These are phyloP conservation scores for Dugesia japonica DNA, from an alignment of 2,888 invertebrate species.

Conservation along the genomic window DNA sequence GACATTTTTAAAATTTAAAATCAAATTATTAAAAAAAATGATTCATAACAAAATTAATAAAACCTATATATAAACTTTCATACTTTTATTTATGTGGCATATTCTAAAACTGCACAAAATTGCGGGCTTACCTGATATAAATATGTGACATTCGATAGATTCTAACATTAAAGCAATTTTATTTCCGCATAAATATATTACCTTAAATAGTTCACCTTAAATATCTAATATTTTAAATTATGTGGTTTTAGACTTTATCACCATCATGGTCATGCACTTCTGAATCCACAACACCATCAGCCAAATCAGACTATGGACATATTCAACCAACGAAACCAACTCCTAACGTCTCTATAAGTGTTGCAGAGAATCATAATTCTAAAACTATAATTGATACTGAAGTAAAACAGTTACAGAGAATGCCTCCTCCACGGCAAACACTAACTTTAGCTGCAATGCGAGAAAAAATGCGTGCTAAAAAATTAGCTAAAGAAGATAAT, in stretches of 20 bases:
- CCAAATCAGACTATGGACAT: conserved; percentile 1
- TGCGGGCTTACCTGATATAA: too few relatives aligned
- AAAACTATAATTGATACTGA: background rate
- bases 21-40: too few relatives aligned
- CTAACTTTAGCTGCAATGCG: conserved; percentile 25
- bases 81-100: too few relatives aligned
- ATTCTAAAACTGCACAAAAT: too few relatives aligned
- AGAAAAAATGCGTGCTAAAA: conserved; percentile 24
- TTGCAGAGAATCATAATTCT: background rate
- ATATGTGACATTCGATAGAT: too few relatives aligned
- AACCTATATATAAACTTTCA: too few relatives aligned
- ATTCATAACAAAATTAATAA: too few relatives aligned
- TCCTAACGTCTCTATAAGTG: background rate
- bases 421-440: conserved; percentile 27
- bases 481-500: background rate
- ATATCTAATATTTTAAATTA: too few relatives aligned
- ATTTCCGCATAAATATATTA: too few relatives aligned
- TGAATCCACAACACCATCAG: background rate
- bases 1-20: too few relatives aligned
- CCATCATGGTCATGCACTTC: background rate
- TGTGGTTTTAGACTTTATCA: background rate
- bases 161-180: too few relatives aligned
- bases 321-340: background rate
- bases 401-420: background rate
- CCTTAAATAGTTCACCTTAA: too few relatives aligned